Conservation (phyloP, 2,797 vertebrate genomes). For the Mus spretus region DNA sequence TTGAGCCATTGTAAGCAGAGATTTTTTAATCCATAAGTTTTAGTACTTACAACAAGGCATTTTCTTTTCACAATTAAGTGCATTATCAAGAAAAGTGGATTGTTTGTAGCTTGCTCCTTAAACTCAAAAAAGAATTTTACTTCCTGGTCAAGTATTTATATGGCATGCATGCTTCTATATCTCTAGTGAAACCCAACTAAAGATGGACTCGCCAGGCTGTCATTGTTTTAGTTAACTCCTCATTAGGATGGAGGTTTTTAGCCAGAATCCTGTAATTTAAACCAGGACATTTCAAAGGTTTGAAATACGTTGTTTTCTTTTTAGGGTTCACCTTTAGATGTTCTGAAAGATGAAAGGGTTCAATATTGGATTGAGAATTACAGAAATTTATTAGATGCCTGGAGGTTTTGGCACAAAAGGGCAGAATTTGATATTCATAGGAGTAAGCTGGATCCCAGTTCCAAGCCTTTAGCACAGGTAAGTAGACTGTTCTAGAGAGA, state of each 20-base stretch:
- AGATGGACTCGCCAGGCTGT: not conserved
- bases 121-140: not conserved
- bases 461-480: conserved; percentile 98
- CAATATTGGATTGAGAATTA: conserved; percentile 99
- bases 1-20: conserved; percentile 9
- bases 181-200: not conserved
- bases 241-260: conserved; percentile 9
- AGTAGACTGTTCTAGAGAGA: conserved; percentile 64
- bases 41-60: not conserved
- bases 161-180: not conserved
- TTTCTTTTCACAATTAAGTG: not conserved
- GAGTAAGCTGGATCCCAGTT: conserved; percentile 98
- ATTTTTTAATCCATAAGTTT: conserved; percentile 21
- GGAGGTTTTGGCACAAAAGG: conserved; percentile 99
- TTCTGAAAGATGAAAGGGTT: conserved; percentile 97
- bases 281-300: conserved; percentile 8
- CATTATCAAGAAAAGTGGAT: conserved; percentile 36
- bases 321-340: conserved; percentile 96
- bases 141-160: not conserved
- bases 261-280: not conserved
- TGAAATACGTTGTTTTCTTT: conserved; percentile 72
- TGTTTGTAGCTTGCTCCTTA: conserved; percentile 34
- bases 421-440: conserved; percentile 99
- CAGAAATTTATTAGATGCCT: conserved; percentile 97
- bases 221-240: conserved; percentile 7